A percentile compares a stretch with the other conserved stretches of the same genome.
These are phyloP conservation scores for Alcedo quadribrachys DNA, from an alignment of 2,797 vertebrate species.

Conservation along the genomic window DNA sequence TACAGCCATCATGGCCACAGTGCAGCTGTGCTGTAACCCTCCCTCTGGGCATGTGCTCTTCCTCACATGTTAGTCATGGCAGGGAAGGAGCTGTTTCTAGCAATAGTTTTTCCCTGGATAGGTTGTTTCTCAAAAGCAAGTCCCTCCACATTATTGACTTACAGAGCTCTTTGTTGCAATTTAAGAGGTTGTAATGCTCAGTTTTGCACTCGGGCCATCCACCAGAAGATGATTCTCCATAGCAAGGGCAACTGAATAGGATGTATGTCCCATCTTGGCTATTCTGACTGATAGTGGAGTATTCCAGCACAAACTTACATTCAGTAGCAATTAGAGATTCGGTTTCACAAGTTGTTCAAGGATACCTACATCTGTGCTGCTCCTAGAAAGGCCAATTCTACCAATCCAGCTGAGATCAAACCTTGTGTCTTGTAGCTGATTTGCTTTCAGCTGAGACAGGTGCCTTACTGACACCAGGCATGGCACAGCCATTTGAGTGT, in stretches of 20 bases:
- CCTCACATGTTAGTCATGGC: fast-evolving
- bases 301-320: not conserved
- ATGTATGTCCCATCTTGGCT: fast-evolving
- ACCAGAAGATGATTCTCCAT: not conserved
- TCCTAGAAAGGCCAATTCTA: not conserved
- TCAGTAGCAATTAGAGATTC: not conserved
- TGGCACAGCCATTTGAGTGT: fast-evolving
- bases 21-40: not conserved
- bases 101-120: not conserved
- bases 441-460: not conserved
- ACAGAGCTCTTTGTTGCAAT: not conserved
- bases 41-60: not conserved
- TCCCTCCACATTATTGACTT: not conserved
- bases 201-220: not conserved
- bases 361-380: not conserved
- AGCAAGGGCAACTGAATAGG: not conserved
- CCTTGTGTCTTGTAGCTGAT: not conserved
- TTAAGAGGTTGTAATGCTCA: not conserved
- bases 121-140: not conserved
- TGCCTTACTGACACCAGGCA: not conserved
- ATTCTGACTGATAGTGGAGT: not conserved
- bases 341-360: not conserved
- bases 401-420: not conserved
- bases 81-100: not conserved
- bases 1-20: not conserved